Conservation (phyloP, 1,140 invertebrate species). For the Lethocerus indicus region DNA sequence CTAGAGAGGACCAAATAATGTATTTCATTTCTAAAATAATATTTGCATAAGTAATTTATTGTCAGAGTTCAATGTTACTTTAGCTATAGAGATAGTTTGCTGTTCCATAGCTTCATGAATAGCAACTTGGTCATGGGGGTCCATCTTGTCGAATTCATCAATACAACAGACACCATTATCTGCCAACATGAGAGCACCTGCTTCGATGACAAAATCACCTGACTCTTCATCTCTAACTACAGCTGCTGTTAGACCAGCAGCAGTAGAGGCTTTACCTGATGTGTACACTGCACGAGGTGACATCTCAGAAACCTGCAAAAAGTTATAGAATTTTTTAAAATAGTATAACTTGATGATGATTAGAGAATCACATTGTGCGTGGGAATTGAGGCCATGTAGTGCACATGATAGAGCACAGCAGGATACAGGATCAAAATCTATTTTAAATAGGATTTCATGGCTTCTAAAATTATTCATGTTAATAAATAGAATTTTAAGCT, state of each 20-base stretch:
- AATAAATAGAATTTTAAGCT: no score
- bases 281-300: constrained; percentile 93
- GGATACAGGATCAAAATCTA: no score
- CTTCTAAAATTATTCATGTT: no score
- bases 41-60: no score
- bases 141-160: constrained; percentile 99
- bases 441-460: no score
- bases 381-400: no score
- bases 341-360: not conserved
- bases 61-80: no score
- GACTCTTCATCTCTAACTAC: constrained; percentile 96
- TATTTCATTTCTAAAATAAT: no score
- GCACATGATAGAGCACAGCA: no score
- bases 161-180: constrained; percentile 99
- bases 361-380: no score
- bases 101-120: constrained; percentile 99
- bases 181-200: constrained; percentile 95
- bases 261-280: constrained; percentile 93
- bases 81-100: constrained; percentile 97
- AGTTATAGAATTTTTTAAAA: constrained; percentile 3
- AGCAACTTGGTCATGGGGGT: constrained; percentile 90
- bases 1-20: no score
- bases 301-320: constrained; percentile 68
- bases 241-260: constrained; percentile 94
- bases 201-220: constrained; percentile 97